phyloP scores from a whole-genome alignment of 1,140 invertebrate genomes.

The Drosophila pandora region DNA sequence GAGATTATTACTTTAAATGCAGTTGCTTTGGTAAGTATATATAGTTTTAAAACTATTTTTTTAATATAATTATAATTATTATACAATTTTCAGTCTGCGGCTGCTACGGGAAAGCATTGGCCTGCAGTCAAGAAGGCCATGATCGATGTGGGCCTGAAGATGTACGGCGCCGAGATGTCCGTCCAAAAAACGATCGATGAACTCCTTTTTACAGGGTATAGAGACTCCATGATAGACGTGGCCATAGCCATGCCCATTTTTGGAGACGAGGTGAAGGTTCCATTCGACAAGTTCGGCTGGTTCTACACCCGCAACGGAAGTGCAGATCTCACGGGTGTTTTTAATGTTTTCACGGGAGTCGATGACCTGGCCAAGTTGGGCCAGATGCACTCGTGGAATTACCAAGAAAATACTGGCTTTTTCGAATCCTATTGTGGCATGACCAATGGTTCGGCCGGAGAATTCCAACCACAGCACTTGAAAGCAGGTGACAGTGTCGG shows the following conservation, averaged over 20 bases:
- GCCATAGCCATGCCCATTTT: constrained; percentile 85
- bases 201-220: constrained; percentile 91
- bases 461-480: constrained; percentile 89
- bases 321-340: constrained; percentile 88
- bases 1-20: constrained; percentile 92
- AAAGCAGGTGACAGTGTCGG: constrained; percentile 86
- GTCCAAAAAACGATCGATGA: constrained; percentile 88
- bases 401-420: constrained; percentile 86
- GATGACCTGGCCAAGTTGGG: constrained; percentile 87
- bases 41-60: not conserved
- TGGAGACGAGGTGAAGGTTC: constrained; percentile 84
- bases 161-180: constrained; percentile 85
- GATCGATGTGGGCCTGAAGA: constrained; percentile 85
- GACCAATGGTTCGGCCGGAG: constrained; percentile 89
- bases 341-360: constrained; percentile 89
- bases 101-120: constrained; percentile 86
- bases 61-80: not conserved
- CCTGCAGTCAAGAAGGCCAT: constrained; percentile 85
- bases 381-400: constrained; percentile 88
- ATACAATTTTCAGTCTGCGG: constrained; percentile 87
- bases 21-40: constrained; percentile 89
- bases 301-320: constrained; percentile 93
- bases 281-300: constrained; percentile 90
- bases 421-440: constrained; percentile 86
- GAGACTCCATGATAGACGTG: constrained; percentile 88